Conservation (phyloP, 2,888 invertebrate species). For the Lithodes maja region DNA sequence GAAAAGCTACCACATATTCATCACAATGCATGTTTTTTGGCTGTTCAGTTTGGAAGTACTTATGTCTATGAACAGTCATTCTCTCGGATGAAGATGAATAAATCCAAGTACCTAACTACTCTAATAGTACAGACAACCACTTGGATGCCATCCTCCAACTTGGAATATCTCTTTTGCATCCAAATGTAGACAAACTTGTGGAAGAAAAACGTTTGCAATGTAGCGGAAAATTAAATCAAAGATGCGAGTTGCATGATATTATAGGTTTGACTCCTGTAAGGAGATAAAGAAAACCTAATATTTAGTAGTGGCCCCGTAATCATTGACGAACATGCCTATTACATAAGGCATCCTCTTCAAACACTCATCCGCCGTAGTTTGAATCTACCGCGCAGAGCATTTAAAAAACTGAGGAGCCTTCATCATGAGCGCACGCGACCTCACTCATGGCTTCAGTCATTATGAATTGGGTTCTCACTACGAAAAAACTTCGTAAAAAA, state of each 20-base stretch:
- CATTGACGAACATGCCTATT: too few relatives aligned
- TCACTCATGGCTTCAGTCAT: too few relatives aligned
- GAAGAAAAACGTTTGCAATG: background rate
- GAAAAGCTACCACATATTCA: conserved; percentile 20
- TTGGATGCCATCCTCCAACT: conserved; percentile 19
- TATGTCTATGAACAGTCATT: conserved; percentile 16
- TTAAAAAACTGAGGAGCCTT: too few relatives aligned
- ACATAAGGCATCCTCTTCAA: too few relatives aligned
- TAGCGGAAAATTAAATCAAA: background rate
- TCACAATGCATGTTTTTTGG: background rate
- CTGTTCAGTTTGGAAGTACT: conserved; percentile 20
- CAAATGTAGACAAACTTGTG: background rate
- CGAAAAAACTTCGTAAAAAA: too few relatives aligned
- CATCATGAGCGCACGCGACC: too few relatives aligned
- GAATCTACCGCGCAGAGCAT: too few relatives aligned
- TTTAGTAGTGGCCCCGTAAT: too few relatives aligned
- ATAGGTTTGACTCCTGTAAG: too few relatives aligned
- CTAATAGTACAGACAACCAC: background rate
- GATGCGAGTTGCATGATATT: conserved; percentile 11
- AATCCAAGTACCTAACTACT: background rate
- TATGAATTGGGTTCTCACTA: too few relatives aligned
- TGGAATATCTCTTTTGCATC: background rate
- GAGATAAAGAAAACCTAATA: too few relatives aligned
- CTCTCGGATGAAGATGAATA: background rate
- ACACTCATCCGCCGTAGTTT: too few relatives aligned